These are phyloP conservation scores for Macrostomum lignano DNA, from an alignment of 1,140 invertebrate species.

Conservation along the genomic window DNA sequence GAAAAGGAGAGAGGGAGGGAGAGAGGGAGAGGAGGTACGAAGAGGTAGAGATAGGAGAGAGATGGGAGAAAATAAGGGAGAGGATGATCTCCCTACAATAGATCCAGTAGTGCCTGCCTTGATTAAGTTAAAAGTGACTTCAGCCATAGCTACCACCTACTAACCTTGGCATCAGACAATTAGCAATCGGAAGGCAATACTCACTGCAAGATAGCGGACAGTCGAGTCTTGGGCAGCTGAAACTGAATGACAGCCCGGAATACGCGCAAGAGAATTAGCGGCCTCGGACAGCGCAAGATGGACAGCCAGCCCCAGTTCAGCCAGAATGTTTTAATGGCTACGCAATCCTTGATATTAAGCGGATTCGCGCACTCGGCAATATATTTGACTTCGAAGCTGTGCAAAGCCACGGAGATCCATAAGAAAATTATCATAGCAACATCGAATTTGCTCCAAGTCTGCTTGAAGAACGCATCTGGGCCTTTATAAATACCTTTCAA, in stretches of 20 bases:
- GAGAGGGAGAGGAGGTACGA: too few relatives aligned
- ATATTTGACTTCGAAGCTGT: slow-evolving; percentile 21
- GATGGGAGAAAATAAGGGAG: too few relatives aligned
- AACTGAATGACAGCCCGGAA: slow-evolving; percentile 89
- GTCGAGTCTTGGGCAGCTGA: slow-evolving; percentile 86
- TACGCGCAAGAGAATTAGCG: slow-evolving; percentile 86
- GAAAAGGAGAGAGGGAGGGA: too few relatives aligned
- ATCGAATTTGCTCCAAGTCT: slow-evolving; percentile 97
- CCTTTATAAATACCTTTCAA: too few relatives aligned
- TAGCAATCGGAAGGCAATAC: too few relatives aligned
- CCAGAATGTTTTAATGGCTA: background rate
- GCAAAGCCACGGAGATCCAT: slow-evolving; percentile 75
- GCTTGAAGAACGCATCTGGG: slow-evolving; percentile 63
- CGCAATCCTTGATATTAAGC: too few relatives aligned
- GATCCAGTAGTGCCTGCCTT: too few relatives aligned
- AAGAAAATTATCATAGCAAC: slow-evolving; percentile 81
- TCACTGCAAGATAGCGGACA: slow-evolving; percentile 98
- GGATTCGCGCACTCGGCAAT: background rate
- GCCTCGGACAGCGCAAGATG: slow-evolving; percentile 65
- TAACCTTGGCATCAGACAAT: too few relatives aligned
- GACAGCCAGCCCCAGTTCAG: slow-evolving; percentile 1
- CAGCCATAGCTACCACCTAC: too few relatives aligned
- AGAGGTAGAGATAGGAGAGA: too few relatives aligned
- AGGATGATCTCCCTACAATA: too few relatives aligned
- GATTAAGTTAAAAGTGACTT: too few relatives aligned